Percentiles rank a stretch among this genome's conserved stretches.
Conservation (phyloP, 2,888 invertebrate species). For the Temnothorax rugatulus region DNA sequence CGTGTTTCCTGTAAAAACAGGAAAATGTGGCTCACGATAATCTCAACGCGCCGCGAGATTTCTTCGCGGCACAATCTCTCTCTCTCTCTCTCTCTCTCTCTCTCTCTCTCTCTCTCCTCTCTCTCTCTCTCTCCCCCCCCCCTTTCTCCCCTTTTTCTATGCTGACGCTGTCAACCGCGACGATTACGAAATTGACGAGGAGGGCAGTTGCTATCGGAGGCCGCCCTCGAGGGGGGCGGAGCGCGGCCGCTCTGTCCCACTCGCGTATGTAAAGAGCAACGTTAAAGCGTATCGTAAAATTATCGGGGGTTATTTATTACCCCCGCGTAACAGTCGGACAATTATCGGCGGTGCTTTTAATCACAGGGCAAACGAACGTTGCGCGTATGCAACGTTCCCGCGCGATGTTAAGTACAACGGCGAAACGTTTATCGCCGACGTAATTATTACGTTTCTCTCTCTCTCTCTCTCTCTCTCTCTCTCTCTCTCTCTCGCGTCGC, state of each 20-base stretch:
- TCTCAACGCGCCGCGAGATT: background rate
- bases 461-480: background rate
- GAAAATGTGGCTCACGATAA: constrained; percentile 8
- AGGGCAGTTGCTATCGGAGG: background rate
- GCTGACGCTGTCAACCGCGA: constrained; percentile 11
- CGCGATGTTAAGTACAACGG: constrained; percentile 8
- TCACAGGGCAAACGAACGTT: constrained; percentile 25
- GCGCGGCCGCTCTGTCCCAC: background rate
- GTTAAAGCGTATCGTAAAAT: constrained; percentile 16
- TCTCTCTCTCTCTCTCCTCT: background rate
- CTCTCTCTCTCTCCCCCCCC: background rate
- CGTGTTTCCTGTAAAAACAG: constrained; percentile 23
- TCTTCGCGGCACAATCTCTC: background rate
- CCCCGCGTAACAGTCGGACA: constrained; percentile 24
- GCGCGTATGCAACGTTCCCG: background rate
- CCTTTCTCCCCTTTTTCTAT: background rate
- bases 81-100: background rate
- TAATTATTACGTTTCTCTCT: constrained; percentile 46
- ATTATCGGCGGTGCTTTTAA: constrained; percentile 51
- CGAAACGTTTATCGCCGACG: constrained; percentile 29
- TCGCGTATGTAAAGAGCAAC: constrained; percentile 18
- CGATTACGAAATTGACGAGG: constrained; percentile 35
- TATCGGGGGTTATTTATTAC: constrained; percentile 39
- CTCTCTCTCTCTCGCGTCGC: constrained; percentile 11
- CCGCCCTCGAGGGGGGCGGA: background rate